Conservation (phyloP, 2,888 invertebrate species). For the Plagodis dolabraria region DNA sequence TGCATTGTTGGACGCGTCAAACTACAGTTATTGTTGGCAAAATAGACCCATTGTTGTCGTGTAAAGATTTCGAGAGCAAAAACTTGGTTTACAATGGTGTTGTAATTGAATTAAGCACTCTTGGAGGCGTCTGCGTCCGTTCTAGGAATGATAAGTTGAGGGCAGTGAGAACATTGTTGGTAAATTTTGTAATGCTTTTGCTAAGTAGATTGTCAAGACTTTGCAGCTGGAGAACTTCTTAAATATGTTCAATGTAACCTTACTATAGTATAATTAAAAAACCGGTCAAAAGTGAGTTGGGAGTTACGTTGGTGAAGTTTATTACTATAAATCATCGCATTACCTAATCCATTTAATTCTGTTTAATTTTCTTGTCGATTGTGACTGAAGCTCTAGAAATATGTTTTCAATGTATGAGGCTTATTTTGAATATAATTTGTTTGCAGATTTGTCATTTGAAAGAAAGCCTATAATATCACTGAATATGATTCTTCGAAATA, state of each 20-base stretch:
- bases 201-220: constrained; percentile 9
- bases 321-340: too few species aligned
- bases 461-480: too few species aligned
- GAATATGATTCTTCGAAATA: too few species aligned
- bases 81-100: constrained; percentile 62
- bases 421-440: too few species aligned
- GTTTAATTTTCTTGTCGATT: too few species aligned
- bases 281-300: too few species aligned
- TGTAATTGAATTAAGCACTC: constrained; percentile 78
- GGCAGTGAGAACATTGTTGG: background rate
- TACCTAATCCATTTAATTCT: too few species aligned
- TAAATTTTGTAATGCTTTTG: constrained; percentile 1
- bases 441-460: too few species aligned
- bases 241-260: background rate
- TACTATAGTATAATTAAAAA: too few species aligned
- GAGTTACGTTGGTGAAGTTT: too few species aligned
- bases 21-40: constrained; percentile 82
- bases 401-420: too few species aligned
- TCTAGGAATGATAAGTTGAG: constrained; percentile 24
- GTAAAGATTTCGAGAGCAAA: constrained; percentile 64
- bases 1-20: constrained; percentile 47
- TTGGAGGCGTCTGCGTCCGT: constrained; percentile 43
- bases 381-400: too few species aligned
- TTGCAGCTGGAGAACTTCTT: constrained; percentile 26
- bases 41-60: constrained; percentile 72